phyloP scores from a whole-genome alignment of 2,888 invertebrate species.

The Branchipolynoe longqiensis region DNA sequence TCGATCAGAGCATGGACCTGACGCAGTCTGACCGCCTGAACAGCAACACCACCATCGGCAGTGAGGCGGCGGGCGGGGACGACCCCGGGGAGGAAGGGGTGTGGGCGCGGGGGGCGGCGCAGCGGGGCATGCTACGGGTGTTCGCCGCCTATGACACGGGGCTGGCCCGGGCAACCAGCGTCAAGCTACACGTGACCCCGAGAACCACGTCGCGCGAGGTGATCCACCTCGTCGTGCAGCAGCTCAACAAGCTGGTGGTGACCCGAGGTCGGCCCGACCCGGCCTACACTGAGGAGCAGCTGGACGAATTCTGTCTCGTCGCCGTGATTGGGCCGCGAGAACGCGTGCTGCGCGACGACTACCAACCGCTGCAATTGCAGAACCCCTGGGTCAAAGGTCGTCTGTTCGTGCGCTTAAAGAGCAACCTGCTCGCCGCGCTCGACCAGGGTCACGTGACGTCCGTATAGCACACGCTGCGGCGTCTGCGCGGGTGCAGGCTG shows the following conservation, averaged over 20 bases:
- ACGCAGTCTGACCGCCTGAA: not conserved
- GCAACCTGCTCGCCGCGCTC: slow-evolving; percentile 84
- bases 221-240: slow-evolving; percentile 96
- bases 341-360: slow-evolving; percentile 95
- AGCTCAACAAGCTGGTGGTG: slow-evolving; percentile 86
- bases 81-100: slow-evolving; percentile 32
- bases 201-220: slow-evolving; percentile 97
- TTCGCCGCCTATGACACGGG: slow-evolving; percentile 98
- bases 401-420: slow-evolving; percentile 94
- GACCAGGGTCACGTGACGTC: slow-evolving; percentile 82
- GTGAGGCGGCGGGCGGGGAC: not conserved
- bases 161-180: slow-evolving; percentile 93
- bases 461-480: slow-evolving; percentile 76
- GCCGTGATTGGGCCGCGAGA: slow-evolving; percentile 97
- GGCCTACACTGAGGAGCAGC: slow-evolving; percentile 87
- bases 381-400: slow-evolving; percentile 98
- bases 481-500: too few relatives aligned
- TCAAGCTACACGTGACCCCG: slow-evolving; percentile 95
- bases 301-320: slow-evolving; percentile 95
- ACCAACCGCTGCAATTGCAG: slow-evolving; percentile 94
- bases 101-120: slow-evolving; percentile 65
- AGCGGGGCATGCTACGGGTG: slow-evolving; percentile 86
- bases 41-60: not conserved
- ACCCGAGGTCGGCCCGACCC: slow-evolving; percentile 87
- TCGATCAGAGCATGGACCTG: slow-evolving; percentile 59